Percentiles rank a stretch among this genome's conserved stretches.
Conservation (phyloP, 2,797 vertebrate genomes). For the Pantherophis vulpinus region DNA sequence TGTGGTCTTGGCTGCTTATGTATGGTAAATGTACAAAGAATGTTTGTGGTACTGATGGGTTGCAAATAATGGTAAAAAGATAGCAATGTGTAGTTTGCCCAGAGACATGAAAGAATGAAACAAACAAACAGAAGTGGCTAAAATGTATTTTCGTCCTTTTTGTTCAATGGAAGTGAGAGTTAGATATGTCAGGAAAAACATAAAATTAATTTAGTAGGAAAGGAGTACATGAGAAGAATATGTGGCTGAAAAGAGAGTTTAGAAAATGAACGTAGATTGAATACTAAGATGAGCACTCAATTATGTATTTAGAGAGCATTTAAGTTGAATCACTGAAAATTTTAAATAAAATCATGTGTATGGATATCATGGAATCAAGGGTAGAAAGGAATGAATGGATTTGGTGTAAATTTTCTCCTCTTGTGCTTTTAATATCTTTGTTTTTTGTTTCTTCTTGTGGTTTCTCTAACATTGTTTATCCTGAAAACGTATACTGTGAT, state of each 20-base stretch:
- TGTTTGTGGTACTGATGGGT: background rate
- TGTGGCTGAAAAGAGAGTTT: background rate
- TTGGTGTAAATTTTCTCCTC: background rate
- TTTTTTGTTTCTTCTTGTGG: background rate
- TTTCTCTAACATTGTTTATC: background rate
- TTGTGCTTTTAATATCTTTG: background rate
- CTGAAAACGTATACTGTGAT: background rate
- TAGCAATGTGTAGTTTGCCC: background rate
- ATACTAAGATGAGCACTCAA: background rate
- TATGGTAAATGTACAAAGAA: background rate
- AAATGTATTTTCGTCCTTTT: background rate
- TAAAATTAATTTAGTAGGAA: background rate
- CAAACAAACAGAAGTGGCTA: background rate
- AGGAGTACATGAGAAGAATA: background rate
- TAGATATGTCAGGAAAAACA: background rate
- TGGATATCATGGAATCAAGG: background rate
- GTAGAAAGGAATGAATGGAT: background rate
- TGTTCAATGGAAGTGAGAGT: background rate
- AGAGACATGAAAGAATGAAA: background rate
- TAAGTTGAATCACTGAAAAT: background rate
- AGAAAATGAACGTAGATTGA: background rate
- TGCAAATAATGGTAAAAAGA: background rate
- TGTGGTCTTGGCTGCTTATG: background rate
- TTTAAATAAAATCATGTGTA: background rate
- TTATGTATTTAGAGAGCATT: background rate